phyloP scores from a whole-genome alignment of 2,113 vertebrate genomes.

The Lamprotornis superbus region DNA sequence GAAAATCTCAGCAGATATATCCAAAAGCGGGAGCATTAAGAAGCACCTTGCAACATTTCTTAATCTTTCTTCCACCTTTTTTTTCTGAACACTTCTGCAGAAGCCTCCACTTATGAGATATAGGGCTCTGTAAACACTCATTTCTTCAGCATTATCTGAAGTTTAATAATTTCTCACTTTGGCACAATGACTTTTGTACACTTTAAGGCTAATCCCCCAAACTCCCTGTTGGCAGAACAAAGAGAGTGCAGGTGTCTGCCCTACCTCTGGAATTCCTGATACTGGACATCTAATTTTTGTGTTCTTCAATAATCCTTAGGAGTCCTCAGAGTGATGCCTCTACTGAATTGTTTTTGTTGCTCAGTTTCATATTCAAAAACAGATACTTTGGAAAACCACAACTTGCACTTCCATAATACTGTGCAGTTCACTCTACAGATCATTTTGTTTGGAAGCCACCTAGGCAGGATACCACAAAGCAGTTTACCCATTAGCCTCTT shows the following conservation, averaged over 20 bases:
- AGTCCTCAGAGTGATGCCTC: background rate
- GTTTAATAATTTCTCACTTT: background rate
- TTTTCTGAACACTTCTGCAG: background rate
- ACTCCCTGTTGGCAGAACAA: background rate
- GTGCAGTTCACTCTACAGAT: background rate
- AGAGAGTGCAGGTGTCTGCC: background rate
- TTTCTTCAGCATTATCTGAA: background rate
- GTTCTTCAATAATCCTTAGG: background rate
- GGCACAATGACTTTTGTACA: background rate
- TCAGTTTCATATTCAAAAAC: background rate
- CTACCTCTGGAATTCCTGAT: background rate
- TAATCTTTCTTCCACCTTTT: background rate
- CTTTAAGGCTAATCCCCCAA: background rate
- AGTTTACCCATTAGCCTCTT: background rate
- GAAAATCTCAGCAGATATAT: background rate
- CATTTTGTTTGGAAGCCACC: background rate
- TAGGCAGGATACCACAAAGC: background rate
- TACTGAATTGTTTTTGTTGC: background rate
- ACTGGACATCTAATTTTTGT: accelerated
- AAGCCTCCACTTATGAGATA: background rate
- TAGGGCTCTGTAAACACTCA: background rate
- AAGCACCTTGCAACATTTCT: background rate
- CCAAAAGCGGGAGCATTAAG: background rate
- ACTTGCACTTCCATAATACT: background rate
- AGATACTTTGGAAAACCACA: background rate